Percentiles rank a stretch among this genome's conserved stretches.
phyloP scores from a whole-genome alignment of 1,140 invertebrate species.

The Achatina immaculata region DNA sequence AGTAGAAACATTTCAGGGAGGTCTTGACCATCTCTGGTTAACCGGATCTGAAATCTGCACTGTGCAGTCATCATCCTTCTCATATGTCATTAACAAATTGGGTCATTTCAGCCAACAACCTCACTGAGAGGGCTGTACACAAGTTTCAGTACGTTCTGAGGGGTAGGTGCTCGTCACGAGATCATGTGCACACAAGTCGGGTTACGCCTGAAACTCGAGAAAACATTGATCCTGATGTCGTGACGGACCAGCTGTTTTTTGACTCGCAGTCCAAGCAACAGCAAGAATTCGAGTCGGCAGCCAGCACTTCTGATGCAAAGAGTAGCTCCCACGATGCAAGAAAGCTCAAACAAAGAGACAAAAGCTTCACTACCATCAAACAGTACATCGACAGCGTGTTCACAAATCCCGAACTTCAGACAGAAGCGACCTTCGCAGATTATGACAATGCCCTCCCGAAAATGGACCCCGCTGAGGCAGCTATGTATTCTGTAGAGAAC shows the following conservation, averaged over 20 bases:
- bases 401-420: not conserved
- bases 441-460: not conserved
- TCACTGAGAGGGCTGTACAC: not conserved
- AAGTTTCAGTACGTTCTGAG: not conserved
- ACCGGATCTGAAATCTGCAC: too few species aligned
- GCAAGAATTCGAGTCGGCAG: not conserved
- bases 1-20: too few species aligned
- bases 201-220: not conserved
- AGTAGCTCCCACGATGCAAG: not conserved
- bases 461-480: not conserved
- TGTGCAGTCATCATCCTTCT: too few species aligned
- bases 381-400: not conserved
- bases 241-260: not conserved
- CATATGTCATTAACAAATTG: too few species aligned
- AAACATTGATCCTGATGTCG: not conserved
- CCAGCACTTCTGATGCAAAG: not conserved
- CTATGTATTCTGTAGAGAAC: not conserved
- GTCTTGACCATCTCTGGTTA: too few species aligned
- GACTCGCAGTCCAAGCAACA: not conserved
- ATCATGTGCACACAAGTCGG: not conserved
- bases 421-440: not conserved
- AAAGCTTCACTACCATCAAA: not conserved
- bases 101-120: constrained; percentile 25
- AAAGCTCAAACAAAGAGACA: not conserved
- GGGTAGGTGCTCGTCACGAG: not conserved